Conservation (phyloP, 2,888 invertebrate genomes). For the Eupithecia vulgata region DNA sequence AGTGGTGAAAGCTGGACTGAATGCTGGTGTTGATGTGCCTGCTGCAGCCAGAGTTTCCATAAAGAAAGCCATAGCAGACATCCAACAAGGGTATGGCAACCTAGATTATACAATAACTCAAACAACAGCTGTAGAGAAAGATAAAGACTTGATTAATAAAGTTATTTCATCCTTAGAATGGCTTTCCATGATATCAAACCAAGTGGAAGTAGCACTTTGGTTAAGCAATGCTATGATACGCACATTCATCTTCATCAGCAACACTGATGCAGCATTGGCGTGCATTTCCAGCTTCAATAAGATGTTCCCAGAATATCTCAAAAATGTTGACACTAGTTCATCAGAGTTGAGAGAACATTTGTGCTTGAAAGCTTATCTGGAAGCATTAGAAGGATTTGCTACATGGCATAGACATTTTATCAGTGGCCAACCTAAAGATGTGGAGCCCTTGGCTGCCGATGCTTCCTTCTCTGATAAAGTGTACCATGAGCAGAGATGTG, state of each 20-base stretch:
- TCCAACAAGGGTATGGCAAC: constrained; percentile 77
- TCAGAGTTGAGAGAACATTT: constrained; percentile 90
- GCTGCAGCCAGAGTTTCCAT: constrained; percentile 93
- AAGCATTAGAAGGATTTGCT: constrained; percentile 93
- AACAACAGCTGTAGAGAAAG: constrained; percentile 85
- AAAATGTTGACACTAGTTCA: constrained; percentile 70
- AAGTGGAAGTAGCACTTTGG: constrained; percentile 91
- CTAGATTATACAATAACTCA: constrained; percentile 85
- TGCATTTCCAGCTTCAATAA: constrained; percentile 82
- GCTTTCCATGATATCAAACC: constrained; percentile 91
- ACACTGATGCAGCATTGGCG: constrained; percentile 91
- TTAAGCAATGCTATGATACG: constrained; percentile 95
- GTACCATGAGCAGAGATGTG: constrained; percentile 92
- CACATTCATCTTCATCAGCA: constrained; percentile 91
- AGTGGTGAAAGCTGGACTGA: constrained; percentile 88
- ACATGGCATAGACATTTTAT: constrained; percentile 95
- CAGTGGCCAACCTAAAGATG: constrained; percentile 89
- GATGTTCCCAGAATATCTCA: constrained; percentile 70
- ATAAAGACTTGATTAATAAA: constrained; percentile 71
- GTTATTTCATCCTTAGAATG: constrained; percentile 89
- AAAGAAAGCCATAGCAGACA: constrained; percentile 85
- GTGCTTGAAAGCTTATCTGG: constrained; percentile 93
- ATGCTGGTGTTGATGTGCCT: constrained; percentile 91
- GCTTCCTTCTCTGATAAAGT: constrained; percentile 94
- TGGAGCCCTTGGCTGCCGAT: constrained; percentile 83